phyloP scores from a whole-genome alignment of 1,140 invertebrate genomes.

The Megalopta genalis region DNA sequence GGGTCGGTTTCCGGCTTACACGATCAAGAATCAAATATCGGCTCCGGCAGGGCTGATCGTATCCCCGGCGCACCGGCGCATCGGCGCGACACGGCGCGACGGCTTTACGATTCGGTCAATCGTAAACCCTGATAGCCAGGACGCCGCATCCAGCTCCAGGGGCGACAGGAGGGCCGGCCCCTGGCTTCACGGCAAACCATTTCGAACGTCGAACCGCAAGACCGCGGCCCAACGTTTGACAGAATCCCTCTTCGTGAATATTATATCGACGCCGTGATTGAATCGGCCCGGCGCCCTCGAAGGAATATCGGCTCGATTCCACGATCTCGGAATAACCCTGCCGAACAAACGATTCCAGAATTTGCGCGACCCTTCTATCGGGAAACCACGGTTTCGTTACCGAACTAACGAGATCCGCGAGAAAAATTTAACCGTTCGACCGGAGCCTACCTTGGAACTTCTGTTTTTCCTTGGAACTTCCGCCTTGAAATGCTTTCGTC shows the following conservation, averaged over 20 bases:
- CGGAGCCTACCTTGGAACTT: too few relatives aligned
- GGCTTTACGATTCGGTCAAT: conserved; percentile 64
- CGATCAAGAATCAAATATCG: conserved; percentile 49
- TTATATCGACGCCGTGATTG: conserved; percentile 49
- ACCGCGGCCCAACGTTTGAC: background rate
- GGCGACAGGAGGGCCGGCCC: background rate
- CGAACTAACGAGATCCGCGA: too few relatives aligned
- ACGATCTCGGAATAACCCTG: too few relatives aligned
- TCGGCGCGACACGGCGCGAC: background rate
- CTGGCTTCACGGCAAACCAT: background rate
- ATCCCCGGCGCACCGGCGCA: background rate
- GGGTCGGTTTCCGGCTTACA: conserved; percentile 23
- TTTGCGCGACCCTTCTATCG: too few relatives aligned
- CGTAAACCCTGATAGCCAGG: conserved; percentile 57
- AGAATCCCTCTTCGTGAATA: conserved; percentile 44
- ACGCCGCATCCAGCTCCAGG: conserved; percentile 11
- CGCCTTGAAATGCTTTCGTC: too few relatives aligned
- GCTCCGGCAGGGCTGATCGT: conserved; percentile 17
- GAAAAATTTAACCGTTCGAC: too few relatives aligned
- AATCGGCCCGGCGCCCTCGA: conserved; percentile 25
- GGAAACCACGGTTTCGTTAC: too few relatives aligned
- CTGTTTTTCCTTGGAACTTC: too few relatives aligned
- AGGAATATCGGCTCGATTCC: conserved; percentile 17
- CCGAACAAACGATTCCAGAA: too few relatives aligned
- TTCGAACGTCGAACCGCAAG: conserved; percentile 22